Conservation (phyloP, 2,797 vertebrate genomes). For the Centroberyx gerrardi region DNA sequence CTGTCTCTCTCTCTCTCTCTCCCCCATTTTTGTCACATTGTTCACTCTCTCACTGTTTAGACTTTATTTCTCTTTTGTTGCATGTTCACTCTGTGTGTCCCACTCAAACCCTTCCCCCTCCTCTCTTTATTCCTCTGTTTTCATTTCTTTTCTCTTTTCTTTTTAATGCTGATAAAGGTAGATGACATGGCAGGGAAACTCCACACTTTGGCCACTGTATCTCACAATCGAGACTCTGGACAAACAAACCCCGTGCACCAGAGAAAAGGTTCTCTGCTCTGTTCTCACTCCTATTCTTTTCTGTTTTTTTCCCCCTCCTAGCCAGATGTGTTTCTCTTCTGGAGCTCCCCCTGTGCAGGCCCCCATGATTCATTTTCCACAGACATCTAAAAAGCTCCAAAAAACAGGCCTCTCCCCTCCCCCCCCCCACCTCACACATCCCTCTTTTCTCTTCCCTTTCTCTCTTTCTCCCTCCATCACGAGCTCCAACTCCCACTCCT, state of each 20-base stretch:
- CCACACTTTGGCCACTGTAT: neutral
- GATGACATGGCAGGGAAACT: no score
- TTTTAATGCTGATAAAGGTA: neutral
- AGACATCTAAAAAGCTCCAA: slow-evolving; percentile 80
- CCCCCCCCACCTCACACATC: slow-evolving; percentile 37
- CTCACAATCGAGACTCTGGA: slow-evolving; percentile 2
- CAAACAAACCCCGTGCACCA: no score
- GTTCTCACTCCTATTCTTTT: slow-evolving; percentile 54
- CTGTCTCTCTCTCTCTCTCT: slow-evolving; percentile 6
- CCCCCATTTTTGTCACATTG: neutral
- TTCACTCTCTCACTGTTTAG: slow-evolving; percentile 9
- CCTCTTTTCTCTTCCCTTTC: slow-evolving; percentile 12
- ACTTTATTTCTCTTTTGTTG: neutral
- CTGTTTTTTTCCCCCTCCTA: slow-evolving; percentile 30
- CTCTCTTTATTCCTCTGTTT: slow-evolving; percentile 6
- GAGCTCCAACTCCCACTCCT: slow-evolving; percentile 68
- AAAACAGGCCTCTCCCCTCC: slow-evolving; percentile 52
- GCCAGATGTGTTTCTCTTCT: slow-evolving; percentile 81
- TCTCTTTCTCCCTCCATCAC: slow-evolving; percentile 39
- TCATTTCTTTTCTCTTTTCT: slow-evolving; percentile 2
- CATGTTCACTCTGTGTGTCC: neutral
- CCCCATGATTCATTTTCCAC: slow-evolving; percentile 88
- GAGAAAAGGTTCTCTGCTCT: slow-evolving; percentile 2
- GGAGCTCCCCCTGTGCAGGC: slow-evolving; percentile 73
- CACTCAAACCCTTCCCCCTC: neutral